Conservation (phyloP, 2,113 vertebrate species). For the Platycercus adscitus region DNA sequence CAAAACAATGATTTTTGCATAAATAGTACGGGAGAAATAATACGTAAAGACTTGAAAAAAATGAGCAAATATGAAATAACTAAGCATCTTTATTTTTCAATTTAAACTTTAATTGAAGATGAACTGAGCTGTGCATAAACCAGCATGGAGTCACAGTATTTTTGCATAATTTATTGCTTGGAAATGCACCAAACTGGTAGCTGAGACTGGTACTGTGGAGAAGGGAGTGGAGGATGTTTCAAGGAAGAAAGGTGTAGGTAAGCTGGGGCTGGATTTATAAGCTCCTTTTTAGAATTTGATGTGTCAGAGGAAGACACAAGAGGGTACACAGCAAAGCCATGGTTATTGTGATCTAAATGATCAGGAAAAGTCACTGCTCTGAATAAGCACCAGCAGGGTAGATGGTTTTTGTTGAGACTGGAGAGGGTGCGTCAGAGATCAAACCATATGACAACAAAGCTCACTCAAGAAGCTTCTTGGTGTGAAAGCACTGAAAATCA, state of each 20-base stretch:
- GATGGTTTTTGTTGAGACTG: not conserved
- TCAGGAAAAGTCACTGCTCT: not conserved
- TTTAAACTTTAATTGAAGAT: not conserved
- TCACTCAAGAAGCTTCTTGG: not conserved
- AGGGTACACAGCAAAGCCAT: not conserved
- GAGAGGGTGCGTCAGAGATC: not conserved
- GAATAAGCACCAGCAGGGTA: not conserved
- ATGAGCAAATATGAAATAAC: not conserved
- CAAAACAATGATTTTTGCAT: not conserved
- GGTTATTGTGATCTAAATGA: not conserved
- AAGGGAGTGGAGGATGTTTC: not conserved
- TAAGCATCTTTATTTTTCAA: not conserved
- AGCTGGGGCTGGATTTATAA: not conserved
- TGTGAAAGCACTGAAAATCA: not conserved
- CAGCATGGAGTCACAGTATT: not conserved
- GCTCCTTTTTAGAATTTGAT: not conserved
- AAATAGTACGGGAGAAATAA: not conserved
- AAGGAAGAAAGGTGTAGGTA: not conserved
- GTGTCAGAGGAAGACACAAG: not conserved
- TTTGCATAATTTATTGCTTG: not conserved
- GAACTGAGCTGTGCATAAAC: not conserved
- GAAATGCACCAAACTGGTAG: not conserved
- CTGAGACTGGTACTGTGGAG: not conserved
- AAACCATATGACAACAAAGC: not conserved
- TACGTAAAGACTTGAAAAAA: not conserved